Conservation (phyloP, 2,113 vertebrate genomes). For the Carettochelys insculpta region DNA sequence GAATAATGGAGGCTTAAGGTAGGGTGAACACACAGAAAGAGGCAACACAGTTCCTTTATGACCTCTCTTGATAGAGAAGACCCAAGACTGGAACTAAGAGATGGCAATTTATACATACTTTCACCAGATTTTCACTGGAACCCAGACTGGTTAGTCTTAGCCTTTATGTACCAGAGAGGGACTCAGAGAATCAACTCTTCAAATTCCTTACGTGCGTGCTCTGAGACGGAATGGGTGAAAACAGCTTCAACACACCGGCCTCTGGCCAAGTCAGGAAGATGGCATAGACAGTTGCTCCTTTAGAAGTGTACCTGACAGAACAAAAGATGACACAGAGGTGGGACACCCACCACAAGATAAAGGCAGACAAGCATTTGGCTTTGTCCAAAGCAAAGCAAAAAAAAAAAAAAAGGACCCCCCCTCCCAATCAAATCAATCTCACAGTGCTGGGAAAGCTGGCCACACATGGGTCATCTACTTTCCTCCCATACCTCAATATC, state of each 20-base stretch:
- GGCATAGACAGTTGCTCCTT: constrained; percentile 75
- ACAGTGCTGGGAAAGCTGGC: background rate
- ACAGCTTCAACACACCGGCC: constrained; percentile 64
- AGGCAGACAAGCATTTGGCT: background rate
- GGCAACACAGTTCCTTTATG: background rate
- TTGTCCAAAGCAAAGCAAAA: accelerated
- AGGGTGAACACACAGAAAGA: background rate
- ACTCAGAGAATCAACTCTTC: background rate
- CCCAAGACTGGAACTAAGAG: background rate
- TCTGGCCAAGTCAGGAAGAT: constrained; percentile 79
- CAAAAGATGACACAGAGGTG: background rate
- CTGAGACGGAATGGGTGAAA: constrained; percentile 60
- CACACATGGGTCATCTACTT: background rate
- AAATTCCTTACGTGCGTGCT: constrained; percentile 73
- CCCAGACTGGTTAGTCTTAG: background rate
- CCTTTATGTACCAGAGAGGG: accelerated
- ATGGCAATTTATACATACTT: background rate
- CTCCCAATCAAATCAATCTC: background rate
- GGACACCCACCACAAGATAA: background rate
- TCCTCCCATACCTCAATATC: background rate
- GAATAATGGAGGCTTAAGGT: background rate
- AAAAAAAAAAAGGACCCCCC: background rate
- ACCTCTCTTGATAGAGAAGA: background rate
- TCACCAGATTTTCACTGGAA: accelerated
- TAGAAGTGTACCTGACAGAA: constrained; percentile 82